Base-by-base conservation (phyloP, 1,140 invertebrate species). In the Hylyphantes graminicola region DNA sequence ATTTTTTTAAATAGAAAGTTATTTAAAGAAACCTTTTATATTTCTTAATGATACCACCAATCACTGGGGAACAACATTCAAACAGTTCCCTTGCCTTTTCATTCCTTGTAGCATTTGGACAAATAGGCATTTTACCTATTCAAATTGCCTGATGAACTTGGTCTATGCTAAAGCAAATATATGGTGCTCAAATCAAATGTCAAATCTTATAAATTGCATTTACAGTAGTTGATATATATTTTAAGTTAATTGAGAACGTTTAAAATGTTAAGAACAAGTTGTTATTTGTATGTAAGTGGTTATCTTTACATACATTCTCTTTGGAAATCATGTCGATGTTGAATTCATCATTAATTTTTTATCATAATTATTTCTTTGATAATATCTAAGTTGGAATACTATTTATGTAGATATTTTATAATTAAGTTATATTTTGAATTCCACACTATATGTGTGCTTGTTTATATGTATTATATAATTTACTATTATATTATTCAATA, bases 101-200 rank as follows among this genome's bases (percentile, higher is more conserved):
- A 83, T 83, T 83, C 80, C 80, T 75, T 83, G 72, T 75, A 61
- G 75, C 80, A 83, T 83, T 54, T 83, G 80, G 80, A 64, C 75
- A 15, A 53, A 74, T 74, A 59, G 80, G 80, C 75, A 0, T 55
- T 35, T 17, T 48, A 57, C 80, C 80, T 75, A 50, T 83, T 74
- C 80, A 74, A 15, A 57, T 35, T 63, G 19, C 53, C 51, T 83
- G 80, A 83, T 83, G 53, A 83, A 83, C 72, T 65, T 59, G 65
- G 65, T 81, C 65, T 81, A 70, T 81, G 79, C 80, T 83, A 50
- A 83, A 83, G 80, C 68, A 63, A 83, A 74, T 65, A 83, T 67
- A 83, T 83, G 80, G 80, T 83, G 80, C 80, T 83, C 80, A 83
- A 83, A 74, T 65, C 21, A 83, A 80, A 70, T 74, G 68, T 83